Percentiles rank a stretch among this genome's conserved stretches.
These are phyloP conservation scores for Sitobion miscanthi DNA, from an alignment of 1,140 invertebrate species.

Conservation along the genomic window DNA sequence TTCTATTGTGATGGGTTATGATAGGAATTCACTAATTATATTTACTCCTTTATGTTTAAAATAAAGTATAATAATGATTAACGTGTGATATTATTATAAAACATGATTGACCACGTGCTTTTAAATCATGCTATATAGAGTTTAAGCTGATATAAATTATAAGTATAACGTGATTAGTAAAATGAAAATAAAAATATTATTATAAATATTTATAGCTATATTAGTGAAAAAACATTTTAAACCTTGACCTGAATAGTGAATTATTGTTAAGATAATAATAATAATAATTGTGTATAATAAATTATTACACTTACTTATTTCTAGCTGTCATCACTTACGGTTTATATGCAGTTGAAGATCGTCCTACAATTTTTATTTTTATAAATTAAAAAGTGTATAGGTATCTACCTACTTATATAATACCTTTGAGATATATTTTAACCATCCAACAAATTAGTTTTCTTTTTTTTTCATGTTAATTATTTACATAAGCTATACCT, in stretches of 20 bases:
- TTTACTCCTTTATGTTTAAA: neutral
- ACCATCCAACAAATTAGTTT: neutral
- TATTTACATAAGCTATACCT: neutral
- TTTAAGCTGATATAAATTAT: neutral
- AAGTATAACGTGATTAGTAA: conserved; percentile 1
- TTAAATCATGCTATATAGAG: neutral
- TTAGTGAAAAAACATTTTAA: neutral
- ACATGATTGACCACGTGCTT: neutral
- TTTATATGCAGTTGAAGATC: neutral
- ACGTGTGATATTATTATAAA: neutral
- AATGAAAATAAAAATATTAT: neutral
- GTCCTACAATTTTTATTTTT: neutral
- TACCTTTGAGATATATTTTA: neutral
- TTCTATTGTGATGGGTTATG: neutral
- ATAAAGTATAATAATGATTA: neutral
- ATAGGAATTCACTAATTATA: neutral
- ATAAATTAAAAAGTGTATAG: neutral
- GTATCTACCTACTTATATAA: neutral
- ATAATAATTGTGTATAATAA: neutral
- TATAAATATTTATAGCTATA: neutral
- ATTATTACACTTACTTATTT: neutral
- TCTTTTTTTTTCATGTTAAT: neutral
- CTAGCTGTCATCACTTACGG: neutral
- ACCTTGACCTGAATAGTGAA: neutral
- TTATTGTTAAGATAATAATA: neutral